These are phyloP conservation scores for Halictus ligatus DNA, from an alignment of 2,888 invertebrate species.

Conservation along the genomic window DNA sequence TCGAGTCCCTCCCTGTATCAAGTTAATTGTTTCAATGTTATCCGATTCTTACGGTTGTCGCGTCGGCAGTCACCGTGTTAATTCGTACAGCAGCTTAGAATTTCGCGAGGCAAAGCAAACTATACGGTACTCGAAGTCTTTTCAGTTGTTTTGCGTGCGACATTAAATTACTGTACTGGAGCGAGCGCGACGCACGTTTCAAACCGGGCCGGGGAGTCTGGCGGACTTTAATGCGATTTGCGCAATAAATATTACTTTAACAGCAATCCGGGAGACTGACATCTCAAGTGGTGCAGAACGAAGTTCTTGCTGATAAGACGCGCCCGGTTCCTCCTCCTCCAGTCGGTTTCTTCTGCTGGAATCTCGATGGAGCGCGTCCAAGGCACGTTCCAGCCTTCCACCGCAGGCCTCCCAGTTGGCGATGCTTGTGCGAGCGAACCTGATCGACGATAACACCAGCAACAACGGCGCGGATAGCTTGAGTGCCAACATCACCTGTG, in stretches of 20 bases:
- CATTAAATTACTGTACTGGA: neutral
- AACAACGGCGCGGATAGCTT: constrained; percentile 54
- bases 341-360: constrained; percentile 75
- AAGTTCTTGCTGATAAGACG: constrained; percentile 79
- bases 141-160: neutral
- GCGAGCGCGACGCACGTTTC: neutral
- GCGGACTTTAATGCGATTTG: neutral
- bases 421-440: constrained; percentile 56
- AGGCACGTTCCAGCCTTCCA: constrained; percentile 80
- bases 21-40: no score
- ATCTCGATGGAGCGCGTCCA: constrained; percentile 79
- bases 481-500: constrained; percentile 65
- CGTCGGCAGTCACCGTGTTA: no score
- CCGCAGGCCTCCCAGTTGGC: constrained; percentile 78
- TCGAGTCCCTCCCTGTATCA: no score
- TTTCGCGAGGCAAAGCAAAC: neutral
- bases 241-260: constrained; percentile 75
- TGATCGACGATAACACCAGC: constrained; percentile 59
- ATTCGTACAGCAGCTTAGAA: neutral
- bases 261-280: constrained; percentile 77
- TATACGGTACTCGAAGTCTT: neutral
- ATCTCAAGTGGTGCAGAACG: constrained; percentile 81
- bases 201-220: neutral
- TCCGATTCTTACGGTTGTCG: no score
- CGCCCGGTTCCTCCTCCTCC: constrained; percentile 76